Percentiles rank a stretch among this genome's conserved stretches.
These are phyloP conservation scores for Hypanus sabinus DNA, from an alignment of 2,113 vertebrate genomes.

Conservation along the genomic window DNA sequence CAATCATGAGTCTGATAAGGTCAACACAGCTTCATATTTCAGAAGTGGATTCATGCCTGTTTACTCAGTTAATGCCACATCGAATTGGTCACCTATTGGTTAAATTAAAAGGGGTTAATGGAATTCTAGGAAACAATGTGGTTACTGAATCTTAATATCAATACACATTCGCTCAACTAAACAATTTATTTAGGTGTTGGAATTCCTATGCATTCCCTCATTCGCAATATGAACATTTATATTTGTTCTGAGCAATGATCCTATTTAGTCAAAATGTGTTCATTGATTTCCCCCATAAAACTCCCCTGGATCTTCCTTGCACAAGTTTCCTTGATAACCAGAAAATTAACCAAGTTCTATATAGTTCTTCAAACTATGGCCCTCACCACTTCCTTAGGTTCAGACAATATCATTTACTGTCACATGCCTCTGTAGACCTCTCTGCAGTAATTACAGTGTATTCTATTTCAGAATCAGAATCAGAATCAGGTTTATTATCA, in stretches of 20 bases:
- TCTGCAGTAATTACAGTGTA: neutral
- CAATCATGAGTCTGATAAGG: too few species aligned
- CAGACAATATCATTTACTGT: neutral
- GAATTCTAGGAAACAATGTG: too few species aligned
- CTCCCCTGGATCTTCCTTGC: neutral
- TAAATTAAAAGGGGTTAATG: too few species aligned
- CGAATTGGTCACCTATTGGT: too few species aligned
- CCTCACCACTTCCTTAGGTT: neutral
- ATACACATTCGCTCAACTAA: neutral
- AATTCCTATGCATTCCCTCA: neutral
- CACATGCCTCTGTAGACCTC: neutral
- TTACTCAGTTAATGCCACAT: too few species aligned
- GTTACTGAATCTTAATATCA: neutral
- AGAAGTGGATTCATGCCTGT: too few species aligned
- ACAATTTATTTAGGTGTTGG: neutral
- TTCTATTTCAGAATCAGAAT: too few species aligned
- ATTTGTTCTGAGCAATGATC: neutral
- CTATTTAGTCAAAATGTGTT: neutral
- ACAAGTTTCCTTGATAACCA: neutral
- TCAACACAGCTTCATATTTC: too few species aligned
- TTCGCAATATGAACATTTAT: neutral
- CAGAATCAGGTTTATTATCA: too few species aligned
- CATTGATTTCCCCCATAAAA: neutral
- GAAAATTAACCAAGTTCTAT: too few species aligned
- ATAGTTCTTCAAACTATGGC: neutral